Conservation (phyloP, 2,797 vertebrate species). For the Orientallactaga sibirica region DNA sequence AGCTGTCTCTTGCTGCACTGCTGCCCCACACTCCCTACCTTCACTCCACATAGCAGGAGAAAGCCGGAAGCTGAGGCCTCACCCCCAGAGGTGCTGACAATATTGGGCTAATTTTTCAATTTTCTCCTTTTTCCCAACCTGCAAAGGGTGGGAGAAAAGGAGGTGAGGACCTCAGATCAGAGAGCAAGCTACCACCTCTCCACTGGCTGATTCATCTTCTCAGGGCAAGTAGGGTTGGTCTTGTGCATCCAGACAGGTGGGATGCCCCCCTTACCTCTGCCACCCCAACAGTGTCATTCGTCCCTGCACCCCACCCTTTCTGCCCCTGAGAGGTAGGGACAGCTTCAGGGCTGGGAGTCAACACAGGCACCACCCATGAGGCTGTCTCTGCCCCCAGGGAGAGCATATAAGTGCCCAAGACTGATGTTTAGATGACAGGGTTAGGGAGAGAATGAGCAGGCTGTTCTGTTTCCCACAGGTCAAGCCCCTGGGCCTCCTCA, state of each 20-base stretch:
- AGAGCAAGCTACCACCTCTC: background rate
- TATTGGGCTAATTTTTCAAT: background rate
- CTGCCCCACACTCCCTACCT: background rate
- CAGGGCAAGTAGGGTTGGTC: background rate
- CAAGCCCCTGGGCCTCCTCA: conserved; percentile 90
- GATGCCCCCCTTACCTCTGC: conserved; percentile 9
- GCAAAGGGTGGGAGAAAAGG: conserved; percentile 17
- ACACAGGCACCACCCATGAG: conserved; percentile 58
- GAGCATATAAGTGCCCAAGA: conserved; percentile 54
- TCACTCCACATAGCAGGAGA: background rate
- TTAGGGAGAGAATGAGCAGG: background rate
- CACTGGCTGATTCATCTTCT: background rate
- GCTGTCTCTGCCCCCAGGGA: background rate
- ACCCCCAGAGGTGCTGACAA: background rate
- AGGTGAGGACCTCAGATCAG: background rate
- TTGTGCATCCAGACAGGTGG: background rate
- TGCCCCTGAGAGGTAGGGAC: conserved; percentile 46
- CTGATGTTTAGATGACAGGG: background rate
- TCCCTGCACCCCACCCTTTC: background rate
- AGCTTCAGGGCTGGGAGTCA: conserved; percentile 7
- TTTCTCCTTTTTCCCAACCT: conserved; percentile 39
- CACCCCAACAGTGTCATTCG: background rate
- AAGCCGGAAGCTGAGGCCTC: background rate
- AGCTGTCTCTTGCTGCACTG: background rate
- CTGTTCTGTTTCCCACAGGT: conserved; percentile 86